Evolutionary conservation across 92 coral and sea anemone genomes (phyloP), one percentile per base, ranked within the genome.

Genomic region (Epizoanthus illoricatus): DNA sequence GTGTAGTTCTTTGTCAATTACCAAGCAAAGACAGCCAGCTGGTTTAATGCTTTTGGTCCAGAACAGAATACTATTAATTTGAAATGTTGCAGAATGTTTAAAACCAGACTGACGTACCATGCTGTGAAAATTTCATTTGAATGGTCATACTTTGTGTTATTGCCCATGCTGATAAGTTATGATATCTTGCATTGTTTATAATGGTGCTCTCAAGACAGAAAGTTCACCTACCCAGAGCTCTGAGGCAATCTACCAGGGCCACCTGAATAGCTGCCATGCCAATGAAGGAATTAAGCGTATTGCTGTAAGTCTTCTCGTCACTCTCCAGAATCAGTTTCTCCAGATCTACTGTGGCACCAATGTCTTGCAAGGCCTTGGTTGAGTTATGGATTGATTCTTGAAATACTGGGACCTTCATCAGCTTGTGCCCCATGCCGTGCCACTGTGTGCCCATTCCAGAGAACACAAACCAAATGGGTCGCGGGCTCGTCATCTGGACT

Each of bases 401-500:
- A 84, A 92, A 92, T n/a, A 57, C 65, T 12, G 93, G 91, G 42
- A 92, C 81, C 74, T 89, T 84, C 91, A 92, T 92, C 83, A 92
- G 33, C 75, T 69, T 84, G 80, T 92, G 76, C 23, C 96, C 96
- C 96, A 92, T 92, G 65, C 96, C 96, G 19, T 85, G 69, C 96
- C 96, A 92, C 65, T 92, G 96, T 7, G 93, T 92, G 13, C 96
- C 96, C 96, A 92, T 92, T 21, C 96, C 96, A 18, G 96, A 92
- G 84, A 90, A 89, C 36, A 92, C 91, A 71, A 84, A 92, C 96
- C 96, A 92, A 3, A 89, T 45, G 20, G 97, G 90, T 47, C 93
- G 92, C 4, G 65, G 72, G 40, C 69, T 84, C 2, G 81, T 43
- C 72, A 78, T 64, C 79, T 89, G 90, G 1, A 89, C 72, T 74